Conservation (phyloP, 2,888 invertebrate species). For the Brachyptera risi region DNA sequence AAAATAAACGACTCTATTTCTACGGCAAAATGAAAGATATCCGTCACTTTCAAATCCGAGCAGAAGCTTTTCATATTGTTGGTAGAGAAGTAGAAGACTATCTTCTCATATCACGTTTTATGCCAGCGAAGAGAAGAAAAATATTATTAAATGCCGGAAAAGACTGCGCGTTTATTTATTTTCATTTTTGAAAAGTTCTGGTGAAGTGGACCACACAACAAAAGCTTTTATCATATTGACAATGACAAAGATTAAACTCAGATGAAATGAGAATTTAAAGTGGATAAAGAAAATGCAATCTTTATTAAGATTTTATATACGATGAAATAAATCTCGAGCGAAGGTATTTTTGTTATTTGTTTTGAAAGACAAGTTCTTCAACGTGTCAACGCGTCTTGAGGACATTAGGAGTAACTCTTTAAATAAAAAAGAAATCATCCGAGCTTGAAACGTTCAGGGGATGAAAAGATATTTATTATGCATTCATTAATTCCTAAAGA, state of each 20-base stretch:
- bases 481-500: too few relatives aligned
- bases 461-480: too few relatives aligned
- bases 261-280: not conserved
- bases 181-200: not conserved
- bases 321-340: not conserved
- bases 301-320: not conserved
- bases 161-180: too few relatives aligned
- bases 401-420: too few relatives aligned
- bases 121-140: not conserved
- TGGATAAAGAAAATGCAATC: not conserved
- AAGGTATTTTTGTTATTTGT: too few relatives aligned
- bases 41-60: slow-evolving; percentile 13
- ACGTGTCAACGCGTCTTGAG: too few relatives aligned
- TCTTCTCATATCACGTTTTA: slow-evolving; percentile 2
- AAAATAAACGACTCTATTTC: slow-evolving; percentile 13
- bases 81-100: not conserved
- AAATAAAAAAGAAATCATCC: too few relatives aligned
- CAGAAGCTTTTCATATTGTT: slow-evolving; percentile 4
- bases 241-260: not conserved
- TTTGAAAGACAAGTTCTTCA: too few relatives aligned
- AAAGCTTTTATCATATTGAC: not conserved
- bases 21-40: slow-evolving; percentile 20
- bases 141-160: not conserved
- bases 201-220: not conserved
- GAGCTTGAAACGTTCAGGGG: too few relatives aligned